phyloP scores from a whole-genome alignment of 2,113 vertebrate species.

The Isichthys henryi region DNA sequence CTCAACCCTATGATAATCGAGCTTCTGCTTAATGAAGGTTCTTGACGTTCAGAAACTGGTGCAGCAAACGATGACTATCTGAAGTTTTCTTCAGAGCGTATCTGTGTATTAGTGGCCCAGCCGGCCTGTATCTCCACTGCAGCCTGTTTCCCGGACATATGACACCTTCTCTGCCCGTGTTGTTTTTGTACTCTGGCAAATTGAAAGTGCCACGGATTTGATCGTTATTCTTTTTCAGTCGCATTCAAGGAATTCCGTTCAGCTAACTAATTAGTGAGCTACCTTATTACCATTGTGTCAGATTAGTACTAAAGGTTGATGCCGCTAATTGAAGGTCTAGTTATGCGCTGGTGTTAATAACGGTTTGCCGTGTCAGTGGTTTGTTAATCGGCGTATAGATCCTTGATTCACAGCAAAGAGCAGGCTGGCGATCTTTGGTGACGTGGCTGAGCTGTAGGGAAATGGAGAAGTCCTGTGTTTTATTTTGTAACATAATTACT shows the following conservation, averaged over 20 bases:
- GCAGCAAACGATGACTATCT: background rate
- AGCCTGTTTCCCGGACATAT: background rate
- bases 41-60: background rate
- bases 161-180: background rate
- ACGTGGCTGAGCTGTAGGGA: background rate
- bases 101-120: background rate
- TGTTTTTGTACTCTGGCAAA: background rate
- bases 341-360: background rate
- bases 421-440: background rate
- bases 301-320: background rate
- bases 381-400: background rate
- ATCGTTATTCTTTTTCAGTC: background rate
- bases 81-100: background rate
- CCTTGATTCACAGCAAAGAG: background rate
- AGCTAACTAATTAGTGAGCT: background rate
- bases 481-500: constrained; percentile 4
- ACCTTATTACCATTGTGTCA: background rate
- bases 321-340: background rate
- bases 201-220: background rate
- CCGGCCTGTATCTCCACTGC: background rate
- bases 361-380: background rate
- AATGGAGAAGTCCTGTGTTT: background rate
- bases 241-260: background rate
- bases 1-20: background rate
- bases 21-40: background rate